phyloP scores from a whole-genome alignment of 2,113 vertebrate species.

The Mirounga angustirostris region DNA sequence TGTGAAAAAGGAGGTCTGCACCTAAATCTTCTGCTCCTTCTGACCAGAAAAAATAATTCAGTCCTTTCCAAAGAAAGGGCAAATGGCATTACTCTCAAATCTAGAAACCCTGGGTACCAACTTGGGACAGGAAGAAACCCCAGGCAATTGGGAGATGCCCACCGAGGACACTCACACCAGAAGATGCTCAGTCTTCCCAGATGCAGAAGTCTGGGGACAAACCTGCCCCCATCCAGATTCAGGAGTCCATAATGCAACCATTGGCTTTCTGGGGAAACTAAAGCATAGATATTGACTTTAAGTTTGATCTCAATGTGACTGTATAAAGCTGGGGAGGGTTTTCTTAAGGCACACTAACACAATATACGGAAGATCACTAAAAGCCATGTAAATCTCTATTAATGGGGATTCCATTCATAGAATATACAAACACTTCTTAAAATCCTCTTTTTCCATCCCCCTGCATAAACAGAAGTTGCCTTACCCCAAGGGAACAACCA shows the following conservation, averaged over 20 bases:
- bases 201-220: background rate
- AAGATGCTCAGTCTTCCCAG: background rate
- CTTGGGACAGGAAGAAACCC: background rate
- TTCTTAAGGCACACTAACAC: background rate
- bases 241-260: background rate
- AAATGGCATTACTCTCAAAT: background rate
- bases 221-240: background rate
- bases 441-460: background rate
- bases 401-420: background rate
- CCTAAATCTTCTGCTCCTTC: background rate
- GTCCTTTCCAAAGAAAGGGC: slow-evolving; percentile 10
- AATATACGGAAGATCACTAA: slow-evolving; percentile 7
- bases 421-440: background rate
- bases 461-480: background rate
- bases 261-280: background rate
- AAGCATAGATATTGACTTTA: background rate
- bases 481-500: background rate
- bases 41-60: background rate
- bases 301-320: background rate
- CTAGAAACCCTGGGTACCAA: background rate
- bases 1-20: background rate
- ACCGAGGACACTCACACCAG: background rate
- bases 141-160: background rate
- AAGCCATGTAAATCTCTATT: background rate
- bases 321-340: background rate